Evolutionary conservation across 35 echinoderm and acorn worm genomes (phyloP).

Genomic region (Hemicentrotus pulcherrimus): DNA sequence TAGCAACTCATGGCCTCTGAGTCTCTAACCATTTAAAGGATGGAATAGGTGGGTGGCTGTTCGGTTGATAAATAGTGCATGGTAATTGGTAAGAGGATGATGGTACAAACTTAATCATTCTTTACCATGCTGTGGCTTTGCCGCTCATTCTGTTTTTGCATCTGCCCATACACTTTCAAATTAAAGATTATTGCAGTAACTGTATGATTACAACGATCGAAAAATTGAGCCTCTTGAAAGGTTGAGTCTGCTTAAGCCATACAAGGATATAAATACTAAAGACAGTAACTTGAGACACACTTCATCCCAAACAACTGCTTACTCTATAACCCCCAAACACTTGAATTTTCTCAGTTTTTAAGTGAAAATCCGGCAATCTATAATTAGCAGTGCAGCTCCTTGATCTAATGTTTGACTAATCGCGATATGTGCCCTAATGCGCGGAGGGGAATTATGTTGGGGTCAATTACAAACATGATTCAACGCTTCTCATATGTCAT

Average conservation of each 20-base stretch:
- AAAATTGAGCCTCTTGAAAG: background rate
- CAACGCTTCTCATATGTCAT: constrained; percentile 39
- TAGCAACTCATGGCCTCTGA: too few species aligned
- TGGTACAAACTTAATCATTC: background rate
- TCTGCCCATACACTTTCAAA: background rate
- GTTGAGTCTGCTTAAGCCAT: background rate
- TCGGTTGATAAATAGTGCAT: too few species aligned
- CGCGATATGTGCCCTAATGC: background rate
- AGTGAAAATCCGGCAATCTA: background rate
- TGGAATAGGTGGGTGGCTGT: too few species aligned
- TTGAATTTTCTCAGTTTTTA: background rate
- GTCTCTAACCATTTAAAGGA: too few species aligned
- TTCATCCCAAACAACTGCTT: background rate
- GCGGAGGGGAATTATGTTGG: background rate
- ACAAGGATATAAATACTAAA: background rate
- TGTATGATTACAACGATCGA: background rate
- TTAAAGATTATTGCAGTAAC: background rate
- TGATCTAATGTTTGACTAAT: background rate
- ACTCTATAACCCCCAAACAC: background rate
- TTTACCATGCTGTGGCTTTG: background rate
- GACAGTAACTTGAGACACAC: background rate
- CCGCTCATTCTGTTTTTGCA: background rate
- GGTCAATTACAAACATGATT: constrained; percentile 42
- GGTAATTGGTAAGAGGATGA: too few species aligned
- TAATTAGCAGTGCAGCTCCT: background rate